phyloP scores from a whole-genome alignment of 2,113 vertebrate genomes.

The Pitta sordida region DNA sequence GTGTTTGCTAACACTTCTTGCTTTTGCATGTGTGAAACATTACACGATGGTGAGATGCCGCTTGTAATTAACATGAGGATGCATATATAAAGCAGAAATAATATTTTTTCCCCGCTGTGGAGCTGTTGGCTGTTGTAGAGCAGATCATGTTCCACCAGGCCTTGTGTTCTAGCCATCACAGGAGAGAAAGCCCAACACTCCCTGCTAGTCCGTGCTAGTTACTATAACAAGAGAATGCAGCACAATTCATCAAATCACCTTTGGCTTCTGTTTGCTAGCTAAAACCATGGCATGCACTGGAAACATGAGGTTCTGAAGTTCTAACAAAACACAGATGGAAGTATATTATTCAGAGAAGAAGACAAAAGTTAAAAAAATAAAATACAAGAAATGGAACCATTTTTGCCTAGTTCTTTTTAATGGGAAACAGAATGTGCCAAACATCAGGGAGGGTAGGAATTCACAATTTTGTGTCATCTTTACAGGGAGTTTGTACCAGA shows the following conservation, averaged over 20 bases:
- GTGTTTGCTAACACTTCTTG: not conserved
- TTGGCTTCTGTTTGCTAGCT: not conserved
- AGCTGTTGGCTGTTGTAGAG: not conserved
- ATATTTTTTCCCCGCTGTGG: not conserved
- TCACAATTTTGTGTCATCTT: not conserved
- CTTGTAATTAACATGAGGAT: not conserved
- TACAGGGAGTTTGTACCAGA: not conserved
- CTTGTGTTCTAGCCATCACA: not conserved
- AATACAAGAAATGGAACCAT: not conserved
- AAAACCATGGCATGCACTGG: not conserved
- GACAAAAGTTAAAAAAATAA: not conserved
- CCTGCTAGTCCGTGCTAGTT: fast-evolving
- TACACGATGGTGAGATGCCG: not conserved
- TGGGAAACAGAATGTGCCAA: not conserved
- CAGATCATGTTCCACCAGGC: not conserved
- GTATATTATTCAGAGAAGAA: not conserved
- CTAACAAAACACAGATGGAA: not conserved
- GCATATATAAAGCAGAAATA: not conserved
- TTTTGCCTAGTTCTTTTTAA: not conserved
- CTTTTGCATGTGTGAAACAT: not conserved
- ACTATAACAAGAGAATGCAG: fast-evolving
- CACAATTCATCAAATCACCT: not conserved
- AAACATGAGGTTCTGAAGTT: not conserved
- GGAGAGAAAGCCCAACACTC: not conserved
- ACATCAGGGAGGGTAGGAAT: not conserved